Evolutionary conservation across 2,797 vertebrate species (phyloP).

Genomic region (Gastrophryne carolinensis): DNA sequence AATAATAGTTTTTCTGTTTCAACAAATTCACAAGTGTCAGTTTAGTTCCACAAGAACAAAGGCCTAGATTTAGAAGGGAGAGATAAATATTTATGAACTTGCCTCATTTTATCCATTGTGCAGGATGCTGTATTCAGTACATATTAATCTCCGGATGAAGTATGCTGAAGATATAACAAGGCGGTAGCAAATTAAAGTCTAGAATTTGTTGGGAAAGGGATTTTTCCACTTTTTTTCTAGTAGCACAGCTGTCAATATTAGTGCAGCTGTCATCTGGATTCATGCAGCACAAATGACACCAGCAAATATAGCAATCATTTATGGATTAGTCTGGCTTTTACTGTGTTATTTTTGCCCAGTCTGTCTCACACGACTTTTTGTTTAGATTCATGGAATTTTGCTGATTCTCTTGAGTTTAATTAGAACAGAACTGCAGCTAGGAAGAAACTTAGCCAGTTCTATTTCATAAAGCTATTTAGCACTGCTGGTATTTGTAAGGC

Average conservation of each 20-base stretch:
- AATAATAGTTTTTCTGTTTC: slow-evolving; percentile 9
- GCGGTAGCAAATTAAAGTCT: background rate
- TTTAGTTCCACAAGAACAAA: background rate
- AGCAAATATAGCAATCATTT: too few relatives aligned
- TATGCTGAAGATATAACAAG: background rate
- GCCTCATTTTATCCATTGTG: slow-evolving; percentile 1
- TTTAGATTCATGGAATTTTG: too few relatives aligned
- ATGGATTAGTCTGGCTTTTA: too few relatives aligned
- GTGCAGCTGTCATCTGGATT: background rate
- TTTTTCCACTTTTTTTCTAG: background rate
- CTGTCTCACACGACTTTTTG: too few relatives aligned
- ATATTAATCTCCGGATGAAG: background rate
- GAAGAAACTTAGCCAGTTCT: too few relatives aligned
- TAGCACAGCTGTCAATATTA: too few relatives aligned
- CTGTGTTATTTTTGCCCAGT: too few relatives aligned
- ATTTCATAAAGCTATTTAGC: too few relatives aligned
- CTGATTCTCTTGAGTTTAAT: too few relatives aligned
- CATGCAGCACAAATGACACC: too few relatives aligned
- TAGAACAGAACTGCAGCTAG: too few relatives aligned
- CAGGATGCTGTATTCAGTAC: background rate
- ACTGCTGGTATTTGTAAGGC: too few relatives aligned
- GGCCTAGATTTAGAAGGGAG: background rate
- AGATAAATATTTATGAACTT: slow-evolving; percentile 17
- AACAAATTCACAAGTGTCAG: background rate
- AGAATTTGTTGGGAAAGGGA: background rate